Evolutionary conservation across 2,888 invertebrate genomes (phyloP), one percentile per base, ranked within the genome.

Genomic region (Dryobotodes eremita): DNA sequence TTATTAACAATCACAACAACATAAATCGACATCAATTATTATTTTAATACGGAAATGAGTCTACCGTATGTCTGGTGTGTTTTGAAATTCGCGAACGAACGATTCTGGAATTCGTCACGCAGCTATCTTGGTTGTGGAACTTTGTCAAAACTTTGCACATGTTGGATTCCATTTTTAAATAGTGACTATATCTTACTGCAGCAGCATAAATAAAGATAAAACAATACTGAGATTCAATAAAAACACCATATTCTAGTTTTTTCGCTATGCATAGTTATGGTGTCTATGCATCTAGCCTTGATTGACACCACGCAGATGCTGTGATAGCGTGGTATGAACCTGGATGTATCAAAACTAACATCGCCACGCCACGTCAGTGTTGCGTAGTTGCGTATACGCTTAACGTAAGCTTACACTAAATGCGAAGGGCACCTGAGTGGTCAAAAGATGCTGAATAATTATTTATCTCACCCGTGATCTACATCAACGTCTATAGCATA

Each of bases 1-100:
- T 48, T 50, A 48, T 17, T 26, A 11, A 26, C 5, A 31, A 5
- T 31, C 75, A 48, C 66, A 74, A 59, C 31, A 79, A 80, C 50
- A 48, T 80, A 57, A 42, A 42, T 64, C 11, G 8, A 48, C 10
- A 50, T 17, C 2, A 64, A 55, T 42, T 4, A 31, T 57, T 64
- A 57, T 59, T 73, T 65, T 36, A n/a, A 65, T 46, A 20, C 50
- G 20, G 13, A 26, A 57, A 26, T 50, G 7, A 59, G 75, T 74
- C 59, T 53, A 42, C 20, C 20, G n/a, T 50, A 20, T 57, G 50
- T 65, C 59, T 75, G 46, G 26, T 55, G 48, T 62, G 46, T 48
- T 61, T 69, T n/a, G 17, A 46, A 42, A 55, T 73, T 55, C 42
- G 42, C 42, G 42, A 42, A 11, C 20, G 17, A 17, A 31, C 26